Conservation (phyloP, 2,113 vertebrate species). For the Malurus melanocephalus region DNA sequence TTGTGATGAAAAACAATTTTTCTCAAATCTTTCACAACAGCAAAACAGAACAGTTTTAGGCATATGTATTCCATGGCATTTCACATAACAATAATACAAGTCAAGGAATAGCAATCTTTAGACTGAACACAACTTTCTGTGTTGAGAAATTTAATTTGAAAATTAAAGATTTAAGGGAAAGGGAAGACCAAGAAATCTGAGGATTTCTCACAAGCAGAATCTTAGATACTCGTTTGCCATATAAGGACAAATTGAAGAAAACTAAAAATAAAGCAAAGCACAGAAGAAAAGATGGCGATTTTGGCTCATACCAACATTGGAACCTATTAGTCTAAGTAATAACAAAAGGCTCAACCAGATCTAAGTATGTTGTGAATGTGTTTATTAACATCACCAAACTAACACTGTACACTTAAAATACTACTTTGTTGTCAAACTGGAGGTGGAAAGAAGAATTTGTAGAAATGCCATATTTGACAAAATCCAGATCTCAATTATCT, state of each 20-base stretch:
- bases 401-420: not conserved
- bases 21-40: not conserved
- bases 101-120: not conserved
- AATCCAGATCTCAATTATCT: not conserved
- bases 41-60: not conserved
- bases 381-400: not conserved
- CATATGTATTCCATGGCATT: not conserved
- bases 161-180: not conserved
- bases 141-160: not conserved
- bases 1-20: not conserved
- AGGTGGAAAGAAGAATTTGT: not conserved
- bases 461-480: not conserved
- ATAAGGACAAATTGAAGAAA: not conserved
- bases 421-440: not conserved
- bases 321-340: not conserved
- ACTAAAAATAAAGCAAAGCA: not conserved
- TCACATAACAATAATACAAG: not conserved
- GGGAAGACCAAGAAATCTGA: not conserved
- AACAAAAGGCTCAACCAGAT: not conserved
- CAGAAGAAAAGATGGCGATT: not conserved
- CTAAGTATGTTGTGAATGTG: not conserved
- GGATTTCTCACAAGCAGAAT: not conserved
- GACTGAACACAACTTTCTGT: not conserved
- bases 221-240: not conserved
- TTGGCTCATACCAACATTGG: not conserved